phyloP scores from a whole-genome alignment of 2,888 invertebrate genomes.

The Amblyteles armatorius region DNA sequence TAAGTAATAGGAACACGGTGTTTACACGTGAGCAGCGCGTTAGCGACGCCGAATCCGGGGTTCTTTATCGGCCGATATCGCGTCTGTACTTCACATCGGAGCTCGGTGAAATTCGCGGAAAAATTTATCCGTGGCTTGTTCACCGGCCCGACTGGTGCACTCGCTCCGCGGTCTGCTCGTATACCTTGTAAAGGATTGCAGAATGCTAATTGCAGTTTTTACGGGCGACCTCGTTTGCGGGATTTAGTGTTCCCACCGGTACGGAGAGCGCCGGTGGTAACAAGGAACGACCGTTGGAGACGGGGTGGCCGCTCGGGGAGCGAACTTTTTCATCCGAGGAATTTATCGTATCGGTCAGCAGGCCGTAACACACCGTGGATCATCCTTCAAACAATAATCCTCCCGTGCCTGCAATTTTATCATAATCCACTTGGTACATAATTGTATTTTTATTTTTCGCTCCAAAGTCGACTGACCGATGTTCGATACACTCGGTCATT shows the following conservation, averaged over 20 bases:
- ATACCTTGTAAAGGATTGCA: slow-evolving; percentile 58
- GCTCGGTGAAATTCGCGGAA: slow-evolving; percentile 51
- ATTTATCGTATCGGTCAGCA: slow-evolving; percentile 53
- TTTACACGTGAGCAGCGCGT: slow-evolving; percentile 54
- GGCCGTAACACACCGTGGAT: slow-evolving; percentile 11
- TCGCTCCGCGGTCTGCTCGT: slow-evolving; percentile 2
- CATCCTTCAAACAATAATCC: slow-evolving; percentile 10
- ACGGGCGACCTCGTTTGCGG: slow-evolving; percentile 59
- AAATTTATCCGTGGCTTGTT: slow-evolving; percentile 33
- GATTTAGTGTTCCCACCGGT: slow-evolving; percentile 59
- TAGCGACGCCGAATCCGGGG: slow-evolving; percentile 47
- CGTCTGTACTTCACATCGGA: slow-evolving; percentile 33
- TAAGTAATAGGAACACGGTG: slow-evolving; percentile 33
- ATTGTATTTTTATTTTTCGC: not conserved
- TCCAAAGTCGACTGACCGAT: not conserved
- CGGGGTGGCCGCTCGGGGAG: slow-evolving; percentile 23
- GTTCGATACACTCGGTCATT: not conserved
- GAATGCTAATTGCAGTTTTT: slow-evolving; percentile 67
- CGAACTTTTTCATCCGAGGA: slow-evolving; percentile 43
- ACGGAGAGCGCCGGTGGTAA: slow-evolving; percentile 35
- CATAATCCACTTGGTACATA: slow-evolving; percentile 11
- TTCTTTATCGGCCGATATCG: slow-evolving; percentile 63
- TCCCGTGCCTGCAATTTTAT: slow-evolving; percentile 20
- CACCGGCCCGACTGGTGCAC: not conserved
- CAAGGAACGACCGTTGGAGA: slow-evolving; percentile 17